These are phyloP conservation scores for Brachypterus glaber DNA, from an alignment of 2,888 invertebrate genomes.

Conservation along the genomic window DNA sequence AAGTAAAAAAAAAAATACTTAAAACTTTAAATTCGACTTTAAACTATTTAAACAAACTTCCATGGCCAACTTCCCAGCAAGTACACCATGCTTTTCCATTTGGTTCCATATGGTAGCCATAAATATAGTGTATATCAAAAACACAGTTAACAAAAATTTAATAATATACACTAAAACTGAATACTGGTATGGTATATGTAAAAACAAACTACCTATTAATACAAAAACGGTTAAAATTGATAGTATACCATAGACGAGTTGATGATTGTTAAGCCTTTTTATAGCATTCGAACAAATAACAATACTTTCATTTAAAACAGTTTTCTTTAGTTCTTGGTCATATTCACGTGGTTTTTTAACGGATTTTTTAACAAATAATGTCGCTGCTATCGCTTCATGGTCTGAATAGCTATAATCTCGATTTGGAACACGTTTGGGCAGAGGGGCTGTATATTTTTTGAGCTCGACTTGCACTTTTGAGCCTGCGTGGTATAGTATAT, in stretches of 20 bases:
- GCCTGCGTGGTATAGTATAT: slow-evolving; percentile 62
- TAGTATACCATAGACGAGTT: slow-evolving; percentile 46
- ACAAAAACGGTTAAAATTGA: slow-evolving; percentile 46
- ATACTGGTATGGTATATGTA: slow-evolving; percentile 40
- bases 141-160: slow-evolving; percentile 53
- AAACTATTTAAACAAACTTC: too few species aligned
- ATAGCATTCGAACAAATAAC: slow-evolving; percentile 51
- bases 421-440: slow-evolving; percentile 64
- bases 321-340: slow-evolving; percentile 21
- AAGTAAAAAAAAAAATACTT: too few species aligned
- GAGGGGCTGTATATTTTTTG: slow-evolving; percentile 55
- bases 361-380: slow-evolving; percentile 27
- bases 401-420: slow-evolving; percentile 75
- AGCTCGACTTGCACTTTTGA: slow-evolving; percentile 37
- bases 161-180: slow-evolving; percentile 47
- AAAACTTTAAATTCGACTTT: too few species aligned
- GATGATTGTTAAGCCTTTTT: slow-evolving; percentile 42
- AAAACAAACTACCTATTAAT: slow-evolving; percentile 42
- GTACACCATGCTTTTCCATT: slow-evolving; percentile 72
- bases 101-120: slow-evolving; percentile 78
- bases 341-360: neutral
- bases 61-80: too few species aligned
- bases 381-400: slow-evolving; percentile 74
- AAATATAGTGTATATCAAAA: slow-evolving; percentile 59
- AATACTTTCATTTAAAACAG: slow-evolving; percentile 49